A percentile compares a stretch with the other conserved stretches of the same genome.
Evolutionary conservation across 2,888 invertebrate genomes (phyloP).

Genomic region (Drosophila stalkeri): DNA sequence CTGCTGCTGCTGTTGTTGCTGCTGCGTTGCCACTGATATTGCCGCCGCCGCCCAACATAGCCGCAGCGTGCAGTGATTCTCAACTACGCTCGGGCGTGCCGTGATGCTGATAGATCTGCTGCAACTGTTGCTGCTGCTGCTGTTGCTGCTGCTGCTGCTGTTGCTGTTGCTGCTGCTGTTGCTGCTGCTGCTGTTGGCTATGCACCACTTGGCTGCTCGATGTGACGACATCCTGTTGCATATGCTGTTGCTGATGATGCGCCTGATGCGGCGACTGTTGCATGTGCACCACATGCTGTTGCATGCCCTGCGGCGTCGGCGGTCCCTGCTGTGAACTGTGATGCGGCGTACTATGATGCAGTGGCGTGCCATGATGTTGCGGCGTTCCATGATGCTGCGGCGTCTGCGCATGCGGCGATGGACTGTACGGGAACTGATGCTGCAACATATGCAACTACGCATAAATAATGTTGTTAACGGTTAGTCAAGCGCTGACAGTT

Average conservation of each 20-base stretch:
- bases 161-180: constrained; percentile 18
- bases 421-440: constrained; percentile 85
- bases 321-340: constrained; percentile 79
- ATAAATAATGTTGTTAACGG: constrained; percentile 76
- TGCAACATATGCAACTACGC: constrained; percentile 85
- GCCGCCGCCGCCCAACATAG: constrained; percentile 71
- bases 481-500: constrained; percentile 68
- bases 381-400: constrained; percentile 82
- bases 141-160: constrained; percentile 53
- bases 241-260: constrained; percentile 75
- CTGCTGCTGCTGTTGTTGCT: constrained; percentile 22
- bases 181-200: constrained; percentile 53
- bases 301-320: constrained; percentile 83
- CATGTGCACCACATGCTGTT: constrained; percentile 84
- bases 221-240: constrained; percentile 84
- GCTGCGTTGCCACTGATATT: constrained; percentile 17
- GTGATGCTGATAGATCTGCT: constrained; percentile 85
- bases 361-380: constrained; percentile 81
- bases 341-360: constrained; percentile 81
- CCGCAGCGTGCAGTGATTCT: constrained; percentile 84
- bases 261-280: constrained; percentile 82
- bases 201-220: constrained; percentile 83
- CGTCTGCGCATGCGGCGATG: constrained; percentile 83
- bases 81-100: constrained; percentile 85
- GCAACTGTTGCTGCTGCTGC: constrained; percentile 80